Conservation (phyloP, 2,888 invertebrate genomes). For the Smittia sp. region DNA sequence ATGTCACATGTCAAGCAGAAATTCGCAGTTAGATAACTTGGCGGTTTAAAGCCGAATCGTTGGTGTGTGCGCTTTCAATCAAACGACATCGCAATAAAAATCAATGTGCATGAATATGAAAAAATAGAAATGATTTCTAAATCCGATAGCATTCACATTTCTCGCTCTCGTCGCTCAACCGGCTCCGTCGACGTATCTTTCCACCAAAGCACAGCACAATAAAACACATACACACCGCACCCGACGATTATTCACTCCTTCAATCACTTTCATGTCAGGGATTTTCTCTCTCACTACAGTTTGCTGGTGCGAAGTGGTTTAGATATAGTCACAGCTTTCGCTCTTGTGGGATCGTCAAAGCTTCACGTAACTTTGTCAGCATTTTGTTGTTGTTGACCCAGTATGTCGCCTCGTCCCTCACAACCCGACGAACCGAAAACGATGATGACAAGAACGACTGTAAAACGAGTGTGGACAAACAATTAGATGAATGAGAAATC, state of each 20-base stretch:
- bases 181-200: background rate
- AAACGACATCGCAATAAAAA: constrained; percentile 28
- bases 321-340: background rate
- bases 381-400: too few relatives aligned
- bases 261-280: constrained; percentile 34
- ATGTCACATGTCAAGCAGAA: background rate
- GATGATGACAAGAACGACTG: constrained; percentile 7
- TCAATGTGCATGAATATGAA: constrained; percentile 21
- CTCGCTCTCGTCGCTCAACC: background rate
- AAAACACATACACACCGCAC: constrained; percentile 24
- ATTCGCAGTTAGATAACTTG: background rate
- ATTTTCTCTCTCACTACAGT: constrained; percentile 15
- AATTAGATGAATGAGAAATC: background rate
- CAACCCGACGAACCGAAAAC: background rate
- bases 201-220: background rate
- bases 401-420: too few relatives aligned
- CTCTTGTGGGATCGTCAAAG: background rate
- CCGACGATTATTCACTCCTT: constrained; percentile 28
- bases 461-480: constrained; percentile 13
- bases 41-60: background rate
- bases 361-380: too few relatives aligned
- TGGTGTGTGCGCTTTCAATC: constrained; percentile 1
- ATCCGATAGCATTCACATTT: constrained; percentile 13
- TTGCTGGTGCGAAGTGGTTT: constrained; percentile 21
- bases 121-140: constrained; percentile 23